Conservation (phyloP, 2,888 invertebrate genomes). For the Dyspetes luteomarginatus region DNA sequence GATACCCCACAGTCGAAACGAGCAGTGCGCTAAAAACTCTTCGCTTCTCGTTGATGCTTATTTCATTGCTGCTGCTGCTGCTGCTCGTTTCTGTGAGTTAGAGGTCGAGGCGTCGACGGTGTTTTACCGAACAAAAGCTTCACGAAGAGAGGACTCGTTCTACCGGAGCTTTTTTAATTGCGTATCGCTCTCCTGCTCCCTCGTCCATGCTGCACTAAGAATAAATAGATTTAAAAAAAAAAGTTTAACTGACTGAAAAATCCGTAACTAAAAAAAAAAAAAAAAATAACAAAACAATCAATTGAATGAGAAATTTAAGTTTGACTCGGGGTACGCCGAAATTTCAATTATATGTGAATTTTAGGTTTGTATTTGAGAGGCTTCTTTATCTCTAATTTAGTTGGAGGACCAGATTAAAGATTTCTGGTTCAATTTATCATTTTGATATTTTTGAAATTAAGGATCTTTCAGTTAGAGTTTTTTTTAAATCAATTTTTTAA, state of each 20-base stretch:
- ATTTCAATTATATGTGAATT: too few relatives aligned
- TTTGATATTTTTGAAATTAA: too few relatives aligned
- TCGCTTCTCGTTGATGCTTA: conserved; percentile 29
- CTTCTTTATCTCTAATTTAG: too few relatives aligned
- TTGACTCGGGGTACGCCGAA: too few relatives aligned
- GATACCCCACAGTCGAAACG: conserved; percentile 58
- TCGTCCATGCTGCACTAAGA: conserved; percentile 3
- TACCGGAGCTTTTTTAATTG: conserved; percentile 61
- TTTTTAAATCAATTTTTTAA: too few relatives aligned
- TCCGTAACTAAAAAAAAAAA: too few relatives aligned
- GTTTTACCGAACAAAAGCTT: conserved; percentile 62
- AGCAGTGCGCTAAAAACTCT: conserved; percentile 51
- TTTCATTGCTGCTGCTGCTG: conserved; percentile 19
- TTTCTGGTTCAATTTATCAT: too few relatives aligned
- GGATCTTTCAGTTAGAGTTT: too few relatives aligned
- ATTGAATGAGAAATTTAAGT: too few relatives aligned
- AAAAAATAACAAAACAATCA: too few relatives aligned
- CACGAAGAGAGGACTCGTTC: conserved; percentile 33
- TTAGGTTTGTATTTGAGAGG: too few relatives aligned
- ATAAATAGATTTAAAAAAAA: background rate
- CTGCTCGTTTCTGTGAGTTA: conserved; percentile 29
- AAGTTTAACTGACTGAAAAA: background rate
- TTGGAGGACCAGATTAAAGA: too few relatives aligned
- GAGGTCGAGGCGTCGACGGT: conserved; percentile 37
- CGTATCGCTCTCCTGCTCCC: conserved; percentile 44